phyloP scores from a whole-genome alignment of 2,888 invertebrate species.

The Mycalesis mineus region DNA sequence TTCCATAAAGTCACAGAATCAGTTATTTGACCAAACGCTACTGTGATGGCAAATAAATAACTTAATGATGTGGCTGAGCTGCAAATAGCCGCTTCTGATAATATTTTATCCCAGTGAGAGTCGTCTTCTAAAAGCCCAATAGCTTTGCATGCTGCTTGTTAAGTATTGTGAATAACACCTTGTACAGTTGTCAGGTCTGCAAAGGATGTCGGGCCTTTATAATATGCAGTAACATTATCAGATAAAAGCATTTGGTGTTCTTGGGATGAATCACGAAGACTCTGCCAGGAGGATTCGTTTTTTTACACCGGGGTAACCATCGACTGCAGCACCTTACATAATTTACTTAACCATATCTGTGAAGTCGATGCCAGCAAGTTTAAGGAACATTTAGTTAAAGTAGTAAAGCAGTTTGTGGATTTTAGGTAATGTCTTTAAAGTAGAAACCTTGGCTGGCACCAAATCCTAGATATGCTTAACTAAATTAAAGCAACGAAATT shows the following conservation, averaged over 20 bases:
- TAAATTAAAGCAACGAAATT: too few species aligned
- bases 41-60: conserved; percentile 33
- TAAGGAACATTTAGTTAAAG: too few species aligned
- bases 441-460: too few species aligned
- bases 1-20: conserved; percentile 32
- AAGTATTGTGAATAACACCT: conserved; percentile 31
- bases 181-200: conserved; percentile 20
- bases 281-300: conserved; percentile 9
- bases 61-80: conserved; percentile 32
- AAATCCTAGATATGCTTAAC: too few species aligned
- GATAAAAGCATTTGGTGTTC: conserved; percentile 14
- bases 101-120: conserved; percentile 35
- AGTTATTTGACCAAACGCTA: conserved; percentile 32
- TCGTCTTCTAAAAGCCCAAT: conserved; percentile 36
- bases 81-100: conserved; percentile 33
- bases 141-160: conserved; percentile 32
- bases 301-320: background rate
- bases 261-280: conserved; percentile 14
- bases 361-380: too few species aligned
- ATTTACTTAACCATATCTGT: too few species aligned
- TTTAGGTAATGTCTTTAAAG: too few species aligned
- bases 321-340: background rate
- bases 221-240: conserved; percentile 30
- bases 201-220: conserved; percentile 41
- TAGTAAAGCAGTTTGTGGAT: too few species aligned